A percentile compares a stretch with the other conserved stretches of the same genome.
These are phyloP conservation scores for Arge pagana DNA, from an alignment of 2,888 invertebrate genomes.

Conservation along the genomic window DNA sequence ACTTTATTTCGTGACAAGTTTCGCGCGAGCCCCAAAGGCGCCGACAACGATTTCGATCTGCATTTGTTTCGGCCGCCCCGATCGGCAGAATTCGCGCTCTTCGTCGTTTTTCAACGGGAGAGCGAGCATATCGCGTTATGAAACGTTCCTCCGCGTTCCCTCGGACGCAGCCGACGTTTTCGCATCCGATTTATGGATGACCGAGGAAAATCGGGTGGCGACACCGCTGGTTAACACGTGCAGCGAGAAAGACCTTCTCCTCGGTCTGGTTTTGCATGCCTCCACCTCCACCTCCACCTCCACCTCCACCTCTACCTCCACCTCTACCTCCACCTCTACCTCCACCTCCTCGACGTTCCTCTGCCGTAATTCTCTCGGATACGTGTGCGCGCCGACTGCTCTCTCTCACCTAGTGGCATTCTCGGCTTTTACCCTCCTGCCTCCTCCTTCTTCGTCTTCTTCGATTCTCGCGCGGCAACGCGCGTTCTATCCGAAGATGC, in stretches of 20 bases:
- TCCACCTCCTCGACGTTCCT: too few relatives aligned
- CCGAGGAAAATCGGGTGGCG: constrained; percentile 35
- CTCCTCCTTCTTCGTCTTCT: constrained; percentile 17
- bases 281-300: constrained; percentile 1
- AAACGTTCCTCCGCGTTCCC: not conserved
- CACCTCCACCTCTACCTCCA: not conserved
- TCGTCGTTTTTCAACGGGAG: not conserved
- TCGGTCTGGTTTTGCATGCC: constrained; percentile 11
- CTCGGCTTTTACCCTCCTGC: constrained; percentile 20
- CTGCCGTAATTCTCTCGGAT: too few relatives aligned
- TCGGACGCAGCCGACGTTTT: not conserved
- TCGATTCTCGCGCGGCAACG: constrained; percentile 24
- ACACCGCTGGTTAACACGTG: constrained; percentile 42
- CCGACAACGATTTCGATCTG: constrained; percentile 17
- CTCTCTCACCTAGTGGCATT: constrained; percentile 4
- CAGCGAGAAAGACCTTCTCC: constrained; percentile 34
- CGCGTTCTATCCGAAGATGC: constrained; percentile 34
- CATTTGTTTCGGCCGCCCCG: too few relatives aligned
- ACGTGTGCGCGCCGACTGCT: constrained; percentile 8
- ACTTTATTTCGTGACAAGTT: constrained; percentile 41
- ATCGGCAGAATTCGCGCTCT: too few relatives aligned
- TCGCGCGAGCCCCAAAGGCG: constrained; percentile 37
- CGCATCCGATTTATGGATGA: not conserved
- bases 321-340: not conserved
- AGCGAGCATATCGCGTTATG: not conserved